Evolutionary conservation across 2,888 invertebrate species (phyloP), one percentile per base, ranked within the genome.

Genomic region (Frankliniella intonsa): DNA sequence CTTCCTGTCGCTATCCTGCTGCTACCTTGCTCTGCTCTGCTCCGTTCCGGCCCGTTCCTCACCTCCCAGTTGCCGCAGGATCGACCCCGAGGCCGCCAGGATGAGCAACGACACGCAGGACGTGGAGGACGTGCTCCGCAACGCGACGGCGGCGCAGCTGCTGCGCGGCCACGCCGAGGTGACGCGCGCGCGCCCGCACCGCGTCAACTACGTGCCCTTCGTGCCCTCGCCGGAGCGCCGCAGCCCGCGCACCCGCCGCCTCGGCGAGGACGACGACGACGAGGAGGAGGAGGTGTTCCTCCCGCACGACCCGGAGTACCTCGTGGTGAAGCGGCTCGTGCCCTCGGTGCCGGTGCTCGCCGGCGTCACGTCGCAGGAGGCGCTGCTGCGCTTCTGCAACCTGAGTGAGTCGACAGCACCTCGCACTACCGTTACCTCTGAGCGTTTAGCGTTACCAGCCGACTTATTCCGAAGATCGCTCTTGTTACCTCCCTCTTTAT

Each of bases 381-480:
- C 69, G 22, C 69, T 76, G 69, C 69, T 76, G 69, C 69, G 69
- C 11, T 76, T 76, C 69, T 76, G 69, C 69, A 76, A 76, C 69
- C 69, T 76, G 22, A 76, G 69, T 76, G 25, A 76, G 69, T 38
- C 38, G 5, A 38, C 38, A n/a, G n/a, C n/a, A n/a, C n/a, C n/a
- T n/a, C n/a, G n/a, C n/a, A n/a, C n/a, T n/a, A n/a, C n/a, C n/a
- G n/a, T n/a, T n/a, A n/a, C n/a, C n/a, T n/a, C n/a, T n/a, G n/a
- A n/a, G n/a, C n/a, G n/a, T n/a, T n/a, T n/a, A n/a, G n/a, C n/a
- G n/a, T n/a, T n/a, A n/a, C n/a, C n/a, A n/a, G n/a, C n/a, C n/a
- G n/a, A n/a, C n/a, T n/a, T n/a, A n/a, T n/a, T n/a, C n/a, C n/a
- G n/a, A n/a, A n/a, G n/a, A n/a, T n/a, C n/a, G n/a, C n/a, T n/a